Base-by-base conservation (phyloP, 2,888 invertebrate genomes). In the Digitonthophagus gazella region DNA sequence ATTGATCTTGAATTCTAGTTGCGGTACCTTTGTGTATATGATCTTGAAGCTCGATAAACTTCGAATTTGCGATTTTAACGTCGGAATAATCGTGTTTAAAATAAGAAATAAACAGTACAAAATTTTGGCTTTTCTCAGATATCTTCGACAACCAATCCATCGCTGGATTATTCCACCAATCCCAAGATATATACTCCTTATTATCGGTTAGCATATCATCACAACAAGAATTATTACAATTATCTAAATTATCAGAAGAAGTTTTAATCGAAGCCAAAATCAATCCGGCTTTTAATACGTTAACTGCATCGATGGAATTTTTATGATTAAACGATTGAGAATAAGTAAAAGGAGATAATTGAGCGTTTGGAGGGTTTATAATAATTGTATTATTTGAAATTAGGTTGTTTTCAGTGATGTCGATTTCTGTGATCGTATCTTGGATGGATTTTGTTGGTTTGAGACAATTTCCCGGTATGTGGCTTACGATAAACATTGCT, bases 401-500 rank as follows among this genome's bases (percentile, higher is more conserved):
- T 19, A 28, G 20, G 2, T 14, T 64, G 64, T 65, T 15, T 65
- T 28, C 65, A 6, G 61, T 57, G 1, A 15, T 16, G 15, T 57
- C 15, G 15, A 14, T 15, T 5, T 5, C n/a, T 5, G 57, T 16
- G 14, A 4, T 57, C n/a, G n/a, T 16, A n/a, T 61, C 18, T 18
- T 66, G 58, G 5, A 56, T 69, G 44, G 20, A 28, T 28, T 28
- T 3, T 14, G 15, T 8, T 3, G 65, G 61, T 67, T 71, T 76
- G 4, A 85, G 77, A 65, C 81, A 79, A 58, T 84, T 85, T 55
- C 86, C 86, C 2, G 86, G 85, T 72, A 86, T 80, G 73, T 85
- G 83, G 72, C 85, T 85, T 58, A 83, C 84, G 72, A 86, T 78
- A 73, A 84, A 84, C 71, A 86, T 78, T n/a, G 90, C 88, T 22